A percentile compares a stretch with the other conserved stretches of the same genome.
phyloP scores from a whole-genome alignment of 2,888 invertebrate species.

The Nowickia ferox region DNA sequence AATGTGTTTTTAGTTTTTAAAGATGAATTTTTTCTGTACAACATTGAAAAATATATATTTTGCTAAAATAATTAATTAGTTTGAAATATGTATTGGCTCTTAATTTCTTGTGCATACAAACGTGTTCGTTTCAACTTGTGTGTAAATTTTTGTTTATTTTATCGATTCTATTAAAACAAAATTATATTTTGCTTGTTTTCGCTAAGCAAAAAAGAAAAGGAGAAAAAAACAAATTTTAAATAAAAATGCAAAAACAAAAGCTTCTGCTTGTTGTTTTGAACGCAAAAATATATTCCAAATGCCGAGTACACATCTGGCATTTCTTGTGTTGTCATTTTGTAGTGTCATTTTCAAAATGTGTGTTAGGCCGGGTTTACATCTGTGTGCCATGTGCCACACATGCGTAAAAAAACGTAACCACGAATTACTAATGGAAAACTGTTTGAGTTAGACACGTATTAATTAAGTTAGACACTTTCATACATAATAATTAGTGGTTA shows the following conservation, averaged over 20 bases:
- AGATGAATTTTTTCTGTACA: too few species aligned
- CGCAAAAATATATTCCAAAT: slow-evolving; percentile 20
- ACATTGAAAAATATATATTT: not conserved
- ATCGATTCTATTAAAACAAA: slow-evolving; percentile 1
- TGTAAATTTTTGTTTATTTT: not conserved
- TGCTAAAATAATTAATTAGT: not conserved
- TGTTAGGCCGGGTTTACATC: too few species aligned
- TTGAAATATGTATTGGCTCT: not conserved
- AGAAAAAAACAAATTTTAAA: not conserved
- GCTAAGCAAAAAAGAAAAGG: not conserved
- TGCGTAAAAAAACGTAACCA: too few species aligned
- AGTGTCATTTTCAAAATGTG: too few species aligned
- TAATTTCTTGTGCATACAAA: not conserved
- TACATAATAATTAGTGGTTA: too few species aligned
- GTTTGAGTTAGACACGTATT: too few species aligned
- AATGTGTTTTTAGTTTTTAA: too few species aligned
- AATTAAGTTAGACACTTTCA: too few species aligned
- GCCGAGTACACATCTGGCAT: too few species aligned
- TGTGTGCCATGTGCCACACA: too few species aligned
- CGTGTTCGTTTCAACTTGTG: not conserved
- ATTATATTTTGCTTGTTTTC: slow-evolving; percentile 13
- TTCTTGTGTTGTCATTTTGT: too few species aligned
- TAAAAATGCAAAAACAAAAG: slow-evolving; percentile 12
- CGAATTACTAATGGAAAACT: too few species aligned
- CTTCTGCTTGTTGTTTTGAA: slow-evolving; percentile 34